These are phyloP conservation scores for Sclerodermus sp. DNA, from an alignment of 2,888 invertebrate genomes.

Conservation along the genomic window DNA sequence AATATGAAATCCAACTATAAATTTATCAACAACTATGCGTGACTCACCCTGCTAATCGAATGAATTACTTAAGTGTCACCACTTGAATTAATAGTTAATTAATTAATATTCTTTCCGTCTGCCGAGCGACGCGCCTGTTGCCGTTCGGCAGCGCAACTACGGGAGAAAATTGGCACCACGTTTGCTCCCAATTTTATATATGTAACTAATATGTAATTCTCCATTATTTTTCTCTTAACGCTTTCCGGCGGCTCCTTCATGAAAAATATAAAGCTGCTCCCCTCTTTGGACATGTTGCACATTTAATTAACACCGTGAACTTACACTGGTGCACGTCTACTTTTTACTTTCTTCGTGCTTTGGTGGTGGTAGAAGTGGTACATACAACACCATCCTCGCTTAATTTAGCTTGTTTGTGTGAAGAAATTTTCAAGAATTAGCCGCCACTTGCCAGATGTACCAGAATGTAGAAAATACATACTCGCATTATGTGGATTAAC, in stretches of 20 bases:
- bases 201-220: conserved; percentile 21
- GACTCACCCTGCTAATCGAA: conserved; percentile 47
- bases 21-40: conserved; percentile 50
- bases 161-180: conserved; percentile 57
- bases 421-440: too few species aligned
- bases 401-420: too few species aligned
- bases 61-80: conserved; percentile 34
- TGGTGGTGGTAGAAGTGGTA: too few species aligned
- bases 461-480: too few species aligned
- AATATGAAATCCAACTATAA: conserved; percentile 54
- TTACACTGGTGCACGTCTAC: too few species aligned
- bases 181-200: conserved; percentile 51
- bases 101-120: conserved; percentile 31
- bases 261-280: conserved; percentile 36
- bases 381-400: too few species aligned
- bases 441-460: too few species aligned
- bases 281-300: conserved; percentile 33
- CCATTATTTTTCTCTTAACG: conserved; percentile 13
- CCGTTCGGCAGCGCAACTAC: conserved; percentile 39
- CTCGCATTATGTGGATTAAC: too few species aligned
- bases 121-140: conserved; percentile 13
- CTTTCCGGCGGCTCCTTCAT: conserved; percentile 14
- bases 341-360: too few species aligned
- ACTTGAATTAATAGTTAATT: conserved; percentile 34
- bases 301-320: neutral